phyloP scores from a whole-genome alignment of 2,797 vertebrate species.

The Podargus strigoides region DNA sequence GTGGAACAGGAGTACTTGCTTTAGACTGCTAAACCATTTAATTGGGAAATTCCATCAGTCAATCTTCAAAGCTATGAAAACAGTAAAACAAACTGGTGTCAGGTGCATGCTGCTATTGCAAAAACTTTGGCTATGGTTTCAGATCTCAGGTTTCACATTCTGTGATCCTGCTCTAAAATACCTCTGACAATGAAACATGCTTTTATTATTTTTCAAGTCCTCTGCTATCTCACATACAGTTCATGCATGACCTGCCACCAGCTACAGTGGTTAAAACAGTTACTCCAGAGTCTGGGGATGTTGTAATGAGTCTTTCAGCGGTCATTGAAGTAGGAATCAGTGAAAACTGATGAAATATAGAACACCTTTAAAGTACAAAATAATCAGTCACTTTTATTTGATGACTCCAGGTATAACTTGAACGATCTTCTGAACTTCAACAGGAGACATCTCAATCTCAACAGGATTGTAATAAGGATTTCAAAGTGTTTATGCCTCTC shows the following conservation, averaged over 20 bases:
- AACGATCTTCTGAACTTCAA: neutral
- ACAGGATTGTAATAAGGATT: neutral
- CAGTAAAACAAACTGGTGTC: neutral
- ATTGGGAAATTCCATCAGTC: neutral
- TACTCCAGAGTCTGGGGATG: neutral
- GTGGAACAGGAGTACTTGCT: neutral
- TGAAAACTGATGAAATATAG: neutral
- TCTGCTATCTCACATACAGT: neutral
- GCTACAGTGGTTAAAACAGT: neutral
- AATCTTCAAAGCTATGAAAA: constrained; percentile 44
- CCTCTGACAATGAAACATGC: neutral
- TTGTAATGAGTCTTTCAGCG: neutral
- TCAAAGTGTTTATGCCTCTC: neutral
- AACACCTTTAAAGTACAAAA: neutral
- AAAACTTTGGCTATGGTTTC: neutral
- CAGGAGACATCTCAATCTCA: neutral
- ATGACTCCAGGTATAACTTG: neutral
- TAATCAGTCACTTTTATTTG: neutral
- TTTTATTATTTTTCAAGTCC: neutral
- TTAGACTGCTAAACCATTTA: neutral
- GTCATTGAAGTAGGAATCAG: neutral
- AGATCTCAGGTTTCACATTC: neutral
- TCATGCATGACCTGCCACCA: constrained; percentile 1
- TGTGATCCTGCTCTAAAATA: neutral
- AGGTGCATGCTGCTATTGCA: neutral